These are phyloP conservation scores for Aeoliscus strigatus DNA, from an alignment of 2,797 vertebrate genomes.

Conservation along the genomic window DNA sequence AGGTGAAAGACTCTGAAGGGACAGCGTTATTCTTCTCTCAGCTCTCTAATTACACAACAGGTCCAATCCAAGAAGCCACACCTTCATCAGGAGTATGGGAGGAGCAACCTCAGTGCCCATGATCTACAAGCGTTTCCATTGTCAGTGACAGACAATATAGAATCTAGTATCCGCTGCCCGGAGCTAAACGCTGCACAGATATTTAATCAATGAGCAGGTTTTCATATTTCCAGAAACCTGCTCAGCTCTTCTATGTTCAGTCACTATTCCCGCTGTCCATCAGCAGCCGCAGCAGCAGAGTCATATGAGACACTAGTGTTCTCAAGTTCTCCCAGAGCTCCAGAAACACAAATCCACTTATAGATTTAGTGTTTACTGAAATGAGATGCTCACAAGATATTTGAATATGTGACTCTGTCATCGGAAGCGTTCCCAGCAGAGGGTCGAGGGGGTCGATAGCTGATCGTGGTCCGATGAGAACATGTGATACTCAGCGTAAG, in stretches of 20 bases:
- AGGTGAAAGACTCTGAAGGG: slow-evolving; percentile 19
- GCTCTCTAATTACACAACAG: slow-evolving; percentile 17
- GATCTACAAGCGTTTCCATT: slow-evolving; percentile 7
- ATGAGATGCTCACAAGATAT: slow-evolving; percentile 65
- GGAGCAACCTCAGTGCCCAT: too few relatives aligned
- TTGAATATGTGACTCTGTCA: slow-evolving; percentile 66
- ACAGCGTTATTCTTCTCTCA: slow-evolving; percentile 28
- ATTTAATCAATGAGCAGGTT: slow-evolving; percentile 18
- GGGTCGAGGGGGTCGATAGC: slow-evolving; percentile 55
- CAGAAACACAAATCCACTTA: slow-evolving; percentile 66
- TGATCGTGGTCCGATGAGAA: slow-evolving; percentile 56
- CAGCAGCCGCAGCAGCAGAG: slow-evolving; percentile 15
- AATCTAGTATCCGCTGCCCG: slow-evolving; percentile 3
- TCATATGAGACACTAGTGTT: slow-evolving; percentile 52
- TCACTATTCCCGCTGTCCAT: slow-evolving; percentile 8
- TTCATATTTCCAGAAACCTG: slow-evolving; percentile 29
- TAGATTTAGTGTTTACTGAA: slow-evolving; percentile 73
- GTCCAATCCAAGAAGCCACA: slow-evolving; percentile 12
- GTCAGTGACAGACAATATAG: slow-evolving; percentile 2
- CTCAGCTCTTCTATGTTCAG: slow-evolving; percentile 17
- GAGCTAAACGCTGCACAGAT: slow-evolving; percentile 9
- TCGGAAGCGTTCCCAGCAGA: slow-evolving; percentile 69
- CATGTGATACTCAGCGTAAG: slow-evolving; percentile 48
- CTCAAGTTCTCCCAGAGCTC: slow-evolving; percentile 40
- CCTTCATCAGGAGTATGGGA: slow-evolving; percentile 16